These are phyloP conservation scores for Labia minor DNA, from an alignment of 2,888 invertebrate species.

Conservation along the genomic window DNA sequence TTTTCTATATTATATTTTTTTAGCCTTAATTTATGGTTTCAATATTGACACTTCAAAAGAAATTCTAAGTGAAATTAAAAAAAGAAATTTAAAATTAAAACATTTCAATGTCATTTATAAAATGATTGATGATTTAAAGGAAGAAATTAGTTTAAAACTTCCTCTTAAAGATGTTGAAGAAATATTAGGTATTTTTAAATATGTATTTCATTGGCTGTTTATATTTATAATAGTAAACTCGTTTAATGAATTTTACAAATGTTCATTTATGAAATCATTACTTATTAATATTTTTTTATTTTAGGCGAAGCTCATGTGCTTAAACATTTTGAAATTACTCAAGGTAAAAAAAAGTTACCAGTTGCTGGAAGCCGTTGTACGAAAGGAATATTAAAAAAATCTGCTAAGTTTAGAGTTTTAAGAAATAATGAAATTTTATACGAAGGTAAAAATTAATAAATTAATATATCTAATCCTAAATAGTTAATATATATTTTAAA, in stretches of 20 bases:
- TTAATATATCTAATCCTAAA: not conserved
- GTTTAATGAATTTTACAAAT: no score
- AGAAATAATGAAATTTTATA: constrained; percentile 54
- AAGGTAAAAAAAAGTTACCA: constrained; percentile 65
- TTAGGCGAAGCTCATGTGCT: constrained; percentile 75
- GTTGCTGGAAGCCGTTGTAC: constrained; percentile 83
- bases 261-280: no score
- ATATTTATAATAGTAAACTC: no score
- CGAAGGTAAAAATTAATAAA: constrained; percentile 48
- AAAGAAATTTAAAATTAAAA: constrained; percentile 48
- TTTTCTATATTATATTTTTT: constrained; percentile 23
- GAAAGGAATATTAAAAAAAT: constrained; percentile 62
- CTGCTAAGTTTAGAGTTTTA: constrained; percentile 54
- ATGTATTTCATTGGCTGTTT: no score
- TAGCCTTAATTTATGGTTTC: constrained; percentile 79
- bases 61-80: constrained; percentile 42
- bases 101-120: constrained; percentile 85
- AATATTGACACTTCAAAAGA: constrained; percentile 51
- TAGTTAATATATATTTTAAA: constrained; percentile 21
- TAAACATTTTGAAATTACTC: constrained; percentile 69
- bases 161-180: constrained; percentile 66
- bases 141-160: constrained; percentile 60
- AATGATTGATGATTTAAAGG: constrained; percentile 77
- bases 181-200: constrained; percentile 47
- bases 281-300: constrained; percentile 23